Evolutionary conservation across 2,888 invertebrate species (phyloP).

Genomic region (Homarus gammarus): DNA sequence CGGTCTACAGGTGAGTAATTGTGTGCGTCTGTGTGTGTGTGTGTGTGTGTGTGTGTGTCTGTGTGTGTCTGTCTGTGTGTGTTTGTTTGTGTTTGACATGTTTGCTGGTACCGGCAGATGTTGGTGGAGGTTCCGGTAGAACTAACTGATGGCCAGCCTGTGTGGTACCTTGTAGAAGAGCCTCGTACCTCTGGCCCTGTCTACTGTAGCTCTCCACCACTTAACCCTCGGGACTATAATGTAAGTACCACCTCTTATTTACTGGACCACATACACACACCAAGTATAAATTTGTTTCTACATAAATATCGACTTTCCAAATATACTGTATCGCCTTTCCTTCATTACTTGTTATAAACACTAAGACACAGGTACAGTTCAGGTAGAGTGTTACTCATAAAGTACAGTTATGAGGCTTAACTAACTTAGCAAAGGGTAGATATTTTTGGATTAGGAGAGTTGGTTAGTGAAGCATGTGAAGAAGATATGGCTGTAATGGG

Average conservation of each 20-base stretch:
- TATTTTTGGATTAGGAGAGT: too few relatives aligned
- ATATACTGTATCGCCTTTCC: too few relatives aligned
- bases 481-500: too few relatives aligned
- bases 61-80: background rate
- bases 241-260: background rate
- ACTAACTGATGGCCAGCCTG: background rate
- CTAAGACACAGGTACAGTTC: too few relatives aligned
- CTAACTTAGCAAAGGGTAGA: too few relatives aligned
- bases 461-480: too few relatives aligned
- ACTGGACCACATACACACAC: too few relatives aligned
- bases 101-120: background rate
- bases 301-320: too few relatives aligned
- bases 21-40: background rate
- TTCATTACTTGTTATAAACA: too few relatives aligned
- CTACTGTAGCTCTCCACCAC: background rate
- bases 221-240: background rate
- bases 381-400: too few relatives aligned
- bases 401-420: too few relatives aligned
- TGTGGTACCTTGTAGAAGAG: background rate
- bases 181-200: background rate
- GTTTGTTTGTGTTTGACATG: background rate
- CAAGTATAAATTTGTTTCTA: too few relatives aligned
- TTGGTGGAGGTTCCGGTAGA: background rate
- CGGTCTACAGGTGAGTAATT: background rate
- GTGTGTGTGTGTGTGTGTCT: background rate